Conservation (phyloP, 2,113 vertebrate species). For the Pomatostomus ruficeps region DNA sequence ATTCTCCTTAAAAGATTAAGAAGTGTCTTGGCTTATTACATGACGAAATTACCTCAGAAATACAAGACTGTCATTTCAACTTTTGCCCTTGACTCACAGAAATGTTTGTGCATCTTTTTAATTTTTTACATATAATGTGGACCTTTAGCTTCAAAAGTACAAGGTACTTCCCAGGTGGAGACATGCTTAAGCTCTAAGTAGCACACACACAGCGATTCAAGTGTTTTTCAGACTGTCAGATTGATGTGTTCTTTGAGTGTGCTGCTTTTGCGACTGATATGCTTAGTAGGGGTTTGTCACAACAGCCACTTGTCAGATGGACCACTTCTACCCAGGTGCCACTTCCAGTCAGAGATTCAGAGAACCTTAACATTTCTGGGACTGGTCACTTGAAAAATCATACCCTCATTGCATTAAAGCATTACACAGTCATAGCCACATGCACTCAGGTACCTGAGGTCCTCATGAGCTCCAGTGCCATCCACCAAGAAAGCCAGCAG, state of each 20-base stretch:
- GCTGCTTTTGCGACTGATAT: neutral
- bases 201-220: neutral
- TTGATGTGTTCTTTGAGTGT: fast-evolving
- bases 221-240: neutral
- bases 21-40: neutral
- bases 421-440: neutral
- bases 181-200: neutral
- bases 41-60: neutral
- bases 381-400: neutral
- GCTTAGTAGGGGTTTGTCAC: neutral
- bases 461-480: neutral
- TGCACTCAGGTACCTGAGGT: neutral
- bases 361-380: neutral
- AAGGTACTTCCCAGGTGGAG: neutral
- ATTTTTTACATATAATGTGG: neutral
- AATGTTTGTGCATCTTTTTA: neutral
- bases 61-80: neutral
- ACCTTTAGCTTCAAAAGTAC: neutral
- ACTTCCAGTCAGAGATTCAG: neutral
- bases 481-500: neutral
- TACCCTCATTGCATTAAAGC: neutral
- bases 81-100: neutral
- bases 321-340: neutral
- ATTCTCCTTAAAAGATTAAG: neutral
- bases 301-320: neutral